phyloP scores from a whole-genome alignment of 2,888 invertebrate species.

The Charanyca ferruginea region DNA sequence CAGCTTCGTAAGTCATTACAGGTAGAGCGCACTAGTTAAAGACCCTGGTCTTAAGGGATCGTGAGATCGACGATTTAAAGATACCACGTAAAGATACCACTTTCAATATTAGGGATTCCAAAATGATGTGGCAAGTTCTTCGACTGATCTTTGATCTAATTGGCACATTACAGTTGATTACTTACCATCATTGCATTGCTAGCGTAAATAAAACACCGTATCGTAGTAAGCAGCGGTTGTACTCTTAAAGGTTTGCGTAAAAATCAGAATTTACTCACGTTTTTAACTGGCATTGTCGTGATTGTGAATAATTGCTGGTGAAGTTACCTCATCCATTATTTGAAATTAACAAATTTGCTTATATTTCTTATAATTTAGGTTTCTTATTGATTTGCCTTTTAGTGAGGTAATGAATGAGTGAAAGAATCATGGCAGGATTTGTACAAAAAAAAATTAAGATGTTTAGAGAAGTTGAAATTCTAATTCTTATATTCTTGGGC shows the following conservation, averaged over 20 bases:
- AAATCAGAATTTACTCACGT: conserved; percentile 12
- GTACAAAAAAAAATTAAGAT: too few relatives aligned
- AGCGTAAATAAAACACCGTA: conserved; percentile 11
- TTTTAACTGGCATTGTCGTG: background rate
- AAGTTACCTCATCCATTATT: background rate
- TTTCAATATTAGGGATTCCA: too few relatives aligned
- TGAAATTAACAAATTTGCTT: background rate
- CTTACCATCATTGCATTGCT: conserved; percentile 7
- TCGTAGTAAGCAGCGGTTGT: conserved; percentile 20
- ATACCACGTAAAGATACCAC: too few relatives aligned
- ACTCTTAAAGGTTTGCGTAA: conserved; percentile 26
- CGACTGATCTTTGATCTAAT: conserved; percentile 39
- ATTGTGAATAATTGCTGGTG: background rate
- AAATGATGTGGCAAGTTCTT: conserved; percentile 25
- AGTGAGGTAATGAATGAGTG: too few relatives aligned
- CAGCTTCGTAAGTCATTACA: too few relatives aligned
- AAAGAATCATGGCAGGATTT: too few relatives aligned
- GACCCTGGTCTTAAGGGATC: too few relatives aligned
- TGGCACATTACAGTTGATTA: conserved; percentile 16
- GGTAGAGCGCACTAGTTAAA: too few relatives aligned
- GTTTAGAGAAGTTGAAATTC: too few relatives aligned
- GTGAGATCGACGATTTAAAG: too few relatives aligned
- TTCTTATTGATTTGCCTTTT: too few relatives aligned
- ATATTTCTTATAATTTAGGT: background rate
- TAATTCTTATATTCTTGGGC: too few relatives aligned